A percentile compares a stretch with the other conserved stretches of the same genome.
Evolutionary conservation across 2,888 invertebrate species (phyloP).

Genomic region (Panopea generosa): DNA sequence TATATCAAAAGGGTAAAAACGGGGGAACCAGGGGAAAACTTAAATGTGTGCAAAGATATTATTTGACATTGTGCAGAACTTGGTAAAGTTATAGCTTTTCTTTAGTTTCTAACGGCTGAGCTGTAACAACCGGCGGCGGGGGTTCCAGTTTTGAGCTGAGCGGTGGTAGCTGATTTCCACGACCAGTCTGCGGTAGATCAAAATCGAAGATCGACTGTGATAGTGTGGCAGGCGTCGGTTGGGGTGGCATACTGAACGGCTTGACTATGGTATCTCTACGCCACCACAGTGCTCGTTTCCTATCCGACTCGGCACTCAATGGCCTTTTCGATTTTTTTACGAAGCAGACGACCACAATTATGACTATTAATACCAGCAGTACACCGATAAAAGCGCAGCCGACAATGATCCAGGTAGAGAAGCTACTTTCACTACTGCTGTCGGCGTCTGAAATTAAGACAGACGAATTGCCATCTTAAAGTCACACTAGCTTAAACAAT

Average conservation of each 20-base stretch:
- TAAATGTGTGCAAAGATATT: no score
- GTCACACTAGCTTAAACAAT: no score
- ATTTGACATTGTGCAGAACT: no score
- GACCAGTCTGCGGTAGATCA: constrained; percentile 35
- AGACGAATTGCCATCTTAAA: neutral
- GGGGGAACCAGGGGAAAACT: no score
- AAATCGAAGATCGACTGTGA: constrained; percentile 52
- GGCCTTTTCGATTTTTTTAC: constrained; percentile 18
- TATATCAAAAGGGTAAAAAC: no score
- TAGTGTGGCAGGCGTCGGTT: constrained; percentile 40
- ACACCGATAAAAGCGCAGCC: constrained; percentile 28
- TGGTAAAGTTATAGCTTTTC: neutral
- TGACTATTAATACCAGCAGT: constrained; percentile 18
- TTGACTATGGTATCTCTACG: constrained; percentile 17
- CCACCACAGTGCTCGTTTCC: constrained; percentile 43
- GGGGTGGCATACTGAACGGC: constrained; percentile 11
- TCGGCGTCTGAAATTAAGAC: constrained; percentile 5
- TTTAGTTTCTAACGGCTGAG: neutral
- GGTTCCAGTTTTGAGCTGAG: constrained; percentile 23
- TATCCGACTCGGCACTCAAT: neutral
- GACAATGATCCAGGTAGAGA: constrained; percentile 25
- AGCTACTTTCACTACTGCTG: constrained; percentile 4
- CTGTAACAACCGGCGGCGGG: neutral
- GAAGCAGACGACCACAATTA: constrained; percentile 16
- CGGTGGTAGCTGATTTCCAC: constrained; percentile 53